phyloP scores from a whole-genome alignment of 2,888 invertebrate genomes.

The Xanthia togata region DNA sequence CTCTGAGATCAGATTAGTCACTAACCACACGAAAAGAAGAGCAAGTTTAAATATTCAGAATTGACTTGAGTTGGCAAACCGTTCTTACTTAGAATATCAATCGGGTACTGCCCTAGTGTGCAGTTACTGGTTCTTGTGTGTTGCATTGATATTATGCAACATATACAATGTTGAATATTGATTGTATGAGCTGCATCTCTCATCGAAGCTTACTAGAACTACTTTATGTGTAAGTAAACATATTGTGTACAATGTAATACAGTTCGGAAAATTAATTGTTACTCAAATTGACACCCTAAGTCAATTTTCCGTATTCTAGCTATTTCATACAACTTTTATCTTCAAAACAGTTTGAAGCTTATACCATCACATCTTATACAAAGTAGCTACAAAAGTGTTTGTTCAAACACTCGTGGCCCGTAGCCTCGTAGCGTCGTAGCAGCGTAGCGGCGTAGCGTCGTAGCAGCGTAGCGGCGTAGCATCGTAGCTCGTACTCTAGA shows the following conservation, averaged over 20 bases:
- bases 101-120: neutral
- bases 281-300: neutral
- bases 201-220: too few relatives aligned
- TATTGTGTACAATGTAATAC: neutral
- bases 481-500: slow-evolving; percentile 1
- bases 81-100: neutral
- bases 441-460: slow-evolving; percentile 9
- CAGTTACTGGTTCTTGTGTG: neutral
- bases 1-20: too few relatives aligned
- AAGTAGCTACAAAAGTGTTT: slow-evolving; percentile 34
- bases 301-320: neutral
- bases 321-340: neutral
- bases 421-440: slow-evolving; percentile 16
- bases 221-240: neutral
- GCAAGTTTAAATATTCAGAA: neutral
- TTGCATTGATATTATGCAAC: neutral
- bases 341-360: neutral
- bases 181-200: neutral
- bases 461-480: slow-evolving; percentile 26
- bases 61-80: neutral
- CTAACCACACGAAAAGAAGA: too few relatives aligned
- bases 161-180: too few relatives aligned
- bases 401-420: slow-evolving; percentile 31
- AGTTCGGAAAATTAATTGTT: neutral
- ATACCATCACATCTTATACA: neutral